phyloP scores from a whole-genome alignment of 2,888 invertebrate genomes.

The Tinea semifulvella region DNA sequence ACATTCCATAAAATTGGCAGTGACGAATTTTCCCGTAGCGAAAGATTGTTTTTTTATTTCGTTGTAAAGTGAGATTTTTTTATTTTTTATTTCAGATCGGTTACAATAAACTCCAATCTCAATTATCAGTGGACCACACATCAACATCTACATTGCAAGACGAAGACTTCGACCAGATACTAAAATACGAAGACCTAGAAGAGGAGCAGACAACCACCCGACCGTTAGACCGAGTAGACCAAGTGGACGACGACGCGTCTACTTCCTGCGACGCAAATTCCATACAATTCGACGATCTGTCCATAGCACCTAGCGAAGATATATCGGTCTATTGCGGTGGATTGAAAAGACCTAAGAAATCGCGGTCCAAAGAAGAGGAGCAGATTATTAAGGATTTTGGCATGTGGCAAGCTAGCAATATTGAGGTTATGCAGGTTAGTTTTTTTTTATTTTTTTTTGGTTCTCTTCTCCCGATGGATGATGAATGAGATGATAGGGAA shows the following conservation, averaged over 20 bases:
- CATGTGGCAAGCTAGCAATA: slow-evolving; percentile 53
- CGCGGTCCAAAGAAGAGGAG: slow-evolving; percentile 30
- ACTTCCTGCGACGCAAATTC: slow-evolving; percentile 47
- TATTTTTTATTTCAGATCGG: slow-evolving; percentile 27
- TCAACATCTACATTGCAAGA: slow-evolving; percentile 36
- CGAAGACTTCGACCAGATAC: slow-evolving; percentile 23
- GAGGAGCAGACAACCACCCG: neutral
- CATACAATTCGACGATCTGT: slow-evolving; percentile 37
- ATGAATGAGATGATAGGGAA: too few relatives aligned
- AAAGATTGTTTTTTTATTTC: too few relatives aligned
- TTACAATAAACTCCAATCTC: slow-evolving; percentile 36
- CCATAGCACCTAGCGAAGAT: slow-evolving; percentile 42
- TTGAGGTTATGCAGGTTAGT: slow-evolving; percentile 48
- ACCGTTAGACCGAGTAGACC: neutral
- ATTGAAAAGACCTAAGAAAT: slow-evolving; percentile 42
- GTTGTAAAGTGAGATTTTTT: too few relatives aligned
- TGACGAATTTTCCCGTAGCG: too few relatives aligned
- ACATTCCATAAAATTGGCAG: too few relatives aligned
- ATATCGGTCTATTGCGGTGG: slow-evolving; percentile 42
- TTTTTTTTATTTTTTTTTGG: too few relatives aligned
- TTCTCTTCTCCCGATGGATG: too few relatives aligned
- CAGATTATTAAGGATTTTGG: slow-evolving; percentile 37
- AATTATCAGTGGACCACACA: slow-evolving; percentile 31
- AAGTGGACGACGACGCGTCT: slow-evolving; percentile 31
- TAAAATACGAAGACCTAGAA: neutral